Conservation (phyloP, 2,888 invertebrate species). For the Leptinotarsa haldemani region DNA sequence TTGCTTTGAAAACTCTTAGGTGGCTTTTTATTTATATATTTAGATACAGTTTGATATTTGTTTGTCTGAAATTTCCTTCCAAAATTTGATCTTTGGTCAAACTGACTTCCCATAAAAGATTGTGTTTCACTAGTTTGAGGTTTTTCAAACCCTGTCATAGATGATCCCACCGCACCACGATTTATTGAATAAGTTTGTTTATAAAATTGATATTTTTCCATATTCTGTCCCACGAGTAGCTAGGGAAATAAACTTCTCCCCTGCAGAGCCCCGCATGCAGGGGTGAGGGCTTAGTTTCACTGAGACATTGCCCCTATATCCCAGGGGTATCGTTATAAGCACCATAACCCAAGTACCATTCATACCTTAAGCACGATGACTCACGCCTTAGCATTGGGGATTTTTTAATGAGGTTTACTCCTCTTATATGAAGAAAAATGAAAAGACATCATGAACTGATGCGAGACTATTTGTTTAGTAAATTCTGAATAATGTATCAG, state of each 20-base stretch:
- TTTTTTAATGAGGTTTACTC: constrained; percentile 40
- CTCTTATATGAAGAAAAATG: constrained; percentile 16
- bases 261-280: constrained; percentile 41
- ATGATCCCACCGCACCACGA: constrained; percentile 28
- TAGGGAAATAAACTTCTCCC: constrained; percentile 36
- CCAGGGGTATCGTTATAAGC: constrained; percentile 38
- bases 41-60: not conserved
- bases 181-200: constrained; percentile 33
- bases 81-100: not conserved
- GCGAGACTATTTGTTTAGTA: too few species aligned
- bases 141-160: constrained; percentile 22
- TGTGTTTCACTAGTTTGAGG: not conserved
- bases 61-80: not conserved
- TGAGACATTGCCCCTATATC: constrained; percentile 35
- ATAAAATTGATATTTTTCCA: constrained; percentile 27
- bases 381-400: constrained; percentile 39
- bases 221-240: constrained; percentile 40
- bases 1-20: not conserved
- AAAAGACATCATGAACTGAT: too few species aligned
- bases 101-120: not conserved
- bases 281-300: constrained; percentile 34
- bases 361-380: constrained; percentile 39
- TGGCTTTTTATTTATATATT: constrained; percentile 1
- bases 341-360: constrained; percentile 38
- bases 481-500: too few species aligned